Base-by-base conservation (phyloP, 2,888 invertebrate species). In the Halictus ligatus region DNA sequence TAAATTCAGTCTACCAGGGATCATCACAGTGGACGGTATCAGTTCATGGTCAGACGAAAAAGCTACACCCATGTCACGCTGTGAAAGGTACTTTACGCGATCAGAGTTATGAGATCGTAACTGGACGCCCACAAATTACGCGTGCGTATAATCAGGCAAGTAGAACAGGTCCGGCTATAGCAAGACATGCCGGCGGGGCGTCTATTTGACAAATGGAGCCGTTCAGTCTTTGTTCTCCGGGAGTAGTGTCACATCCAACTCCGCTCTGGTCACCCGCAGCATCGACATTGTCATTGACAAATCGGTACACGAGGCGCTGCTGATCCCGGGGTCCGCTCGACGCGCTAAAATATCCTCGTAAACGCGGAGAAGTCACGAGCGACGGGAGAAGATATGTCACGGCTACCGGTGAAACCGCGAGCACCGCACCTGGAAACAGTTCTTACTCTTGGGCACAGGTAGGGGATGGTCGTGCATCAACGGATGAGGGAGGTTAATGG, bases 401-500 rank as follows among this genome's bases (percentile, higher is more conserved):
- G 10, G 58, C 12, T n/a, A 58, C n/a, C 5, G 58, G 58, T 13
- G 40, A 69, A 21, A 69, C 40, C 69, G 21, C 69, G 40, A 40
- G 40, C 18, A 35, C 29, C 29, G 15, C 15, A 29, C 18, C 18
- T 15, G 25, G 29, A 64, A 69, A 35, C 18, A 21, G 35, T 69
- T 69, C 40, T 40, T 21, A 40, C 18, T 3, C 10, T 18, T 40
- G 21, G 35, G 10, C 21, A 21, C 35, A 18, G 69, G 67, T 15
- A n/a, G 64, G 43, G 21, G 40, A 46, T 29, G n/a, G 67, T 74
- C 76, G 73, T 84, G 73, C 75, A 50, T 85, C 85, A 76, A 67
- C 25, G 85, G 71, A 80, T 15, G 80, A 81, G 69, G 80, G 48
- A 74, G 84, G 87, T 84, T 87, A 87, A 87, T 81, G 84, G 87